phyloP scores from a whole-genome alignment of 2,797 vertebrate species.

The Syndactyla subalaris region DNA sequence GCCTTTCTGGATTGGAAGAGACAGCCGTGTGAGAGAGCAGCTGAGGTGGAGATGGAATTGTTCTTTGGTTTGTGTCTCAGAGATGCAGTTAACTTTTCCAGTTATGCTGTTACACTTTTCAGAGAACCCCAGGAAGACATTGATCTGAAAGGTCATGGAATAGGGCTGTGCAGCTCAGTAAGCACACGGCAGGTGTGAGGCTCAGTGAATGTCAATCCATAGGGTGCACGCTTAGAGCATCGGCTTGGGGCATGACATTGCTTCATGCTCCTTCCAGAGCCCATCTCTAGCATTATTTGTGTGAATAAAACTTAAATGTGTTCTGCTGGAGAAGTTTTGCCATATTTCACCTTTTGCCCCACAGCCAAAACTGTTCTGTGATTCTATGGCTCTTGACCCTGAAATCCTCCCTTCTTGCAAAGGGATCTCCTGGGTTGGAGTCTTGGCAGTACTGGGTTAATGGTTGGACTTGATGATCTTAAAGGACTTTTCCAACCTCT shows the following conservation, averaged over 20 bases:
- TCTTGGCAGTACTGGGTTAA: not conserved
- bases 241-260: not conserved
- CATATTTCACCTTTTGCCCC: not conserved
- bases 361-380: not conserved
- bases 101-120: not conserved
- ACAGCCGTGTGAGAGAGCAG: not conserved
- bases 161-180: not conserved
- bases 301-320: not conserved
- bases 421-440: not conserved
- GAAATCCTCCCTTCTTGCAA: not conserved
- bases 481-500: not conserved
- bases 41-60: not conserved
- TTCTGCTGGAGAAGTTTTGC: not conserved
- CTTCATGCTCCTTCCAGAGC: not conserved
- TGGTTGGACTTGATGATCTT: not conserved
- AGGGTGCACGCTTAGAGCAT: not conserved
- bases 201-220: not conserved
- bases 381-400: not conserved
- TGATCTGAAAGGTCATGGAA: not conserved
- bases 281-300: not conserved
- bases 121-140: not conserved
- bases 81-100: not conserved
- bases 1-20: not conserved
- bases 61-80: not conserved
- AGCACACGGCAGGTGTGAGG: rapidly evolving